phyloP scores from a whole-genome alignment of 1,140 invertebrate genomes.

The Olivierus martensii region DNA sequence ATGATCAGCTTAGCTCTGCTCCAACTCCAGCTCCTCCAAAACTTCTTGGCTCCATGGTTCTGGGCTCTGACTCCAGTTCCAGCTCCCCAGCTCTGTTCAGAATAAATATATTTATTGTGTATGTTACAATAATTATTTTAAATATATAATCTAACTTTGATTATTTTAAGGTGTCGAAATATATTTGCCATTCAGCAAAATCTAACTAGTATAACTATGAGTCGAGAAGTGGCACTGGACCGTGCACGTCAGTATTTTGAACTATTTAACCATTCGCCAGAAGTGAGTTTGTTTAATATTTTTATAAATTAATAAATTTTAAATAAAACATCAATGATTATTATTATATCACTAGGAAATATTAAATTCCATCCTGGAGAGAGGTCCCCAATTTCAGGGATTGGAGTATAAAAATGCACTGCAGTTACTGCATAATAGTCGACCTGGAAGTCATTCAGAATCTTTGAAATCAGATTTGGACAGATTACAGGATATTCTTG shows the following conservation, averaged over 20 bases:
- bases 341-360: slow-evolving; percentile 50
- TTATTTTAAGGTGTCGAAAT: slow-evolving; percentile 47
- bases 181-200: slow-evolving; percentile 75
- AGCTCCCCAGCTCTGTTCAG: too few relatives aligned
- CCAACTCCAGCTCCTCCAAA: too few relatives aligned
- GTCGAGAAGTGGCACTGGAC: slow-evolving; percentile 68
- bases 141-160: too few relatives aligned
- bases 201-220: slow-evolving; percentile 66
- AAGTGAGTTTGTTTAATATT: slow-evolving; percentile 45
- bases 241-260: slow-evolving; percentile 80
- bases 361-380: slow-evolving; percentile 59
- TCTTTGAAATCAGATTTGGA: slow-evolving; percentile 41
- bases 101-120: too few relatives aligned
- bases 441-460: slow-evolving; percentile 30
- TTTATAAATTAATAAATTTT: too few relatives aligned
- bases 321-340: too few relatives aligned
- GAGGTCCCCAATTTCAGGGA: slow-evolving; percentile 66
- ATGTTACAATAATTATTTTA: too few relatives aligned
- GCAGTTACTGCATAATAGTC: slow-evolving; percentile 49
- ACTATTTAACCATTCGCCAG: slow-evolving; percentile 64
- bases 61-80: too few relatives aligned
- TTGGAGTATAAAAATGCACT: slow-evolving; percentile 73
- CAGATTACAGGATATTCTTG: slow-evolving; percentile 47
- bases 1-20: too few relatives aligned
- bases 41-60: too few relatives aligned